phyloP scores from a whole-genome alignment of 2,113 vertebrate genomes.

The Cyprinodon variegatus region DNA sequence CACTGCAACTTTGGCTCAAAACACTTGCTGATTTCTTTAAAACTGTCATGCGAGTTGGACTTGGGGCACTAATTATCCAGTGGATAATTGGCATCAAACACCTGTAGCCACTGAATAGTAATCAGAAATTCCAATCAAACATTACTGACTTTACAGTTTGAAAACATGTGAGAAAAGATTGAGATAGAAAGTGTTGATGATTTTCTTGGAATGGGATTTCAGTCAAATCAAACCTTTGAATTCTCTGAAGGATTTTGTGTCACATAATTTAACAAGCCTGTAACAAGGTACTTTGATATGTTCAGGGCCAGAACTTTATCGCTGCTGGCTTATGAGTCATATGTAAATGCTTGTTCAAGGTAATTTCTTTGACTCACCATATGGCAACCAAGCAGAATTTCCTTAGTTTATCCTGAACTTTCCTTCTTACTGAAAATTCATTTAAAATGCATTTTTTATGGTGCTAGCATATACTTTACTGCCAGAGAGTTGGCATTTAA shows the following conservation, averaged over 20 bases:
- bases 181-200: constrained; percentile 35
- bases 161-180: constrained; percentile 30
- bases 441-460: constrained; percentile 37
- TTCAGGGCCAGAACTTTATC: constrained; percentile 12
- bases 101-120: constrained; percentile 63
- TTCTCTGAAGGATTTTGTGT: constrained; percentile 16
- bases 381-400: constrained; percentile 21
- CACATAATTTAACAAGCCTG: constrained; percentile 33
- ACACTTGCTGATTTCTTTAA: constrained; percentile 43
- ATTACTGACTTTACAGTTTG: constrained; percentile 38
- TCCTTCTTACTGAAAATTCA: constrained; percentile 19
- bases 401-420: constrained; percentile 11
- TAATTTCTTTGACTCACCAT: constrained; percentile 36
- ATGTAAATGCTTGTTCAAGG: constrained; percentile 30
- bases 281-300: constrained; percentile 35
- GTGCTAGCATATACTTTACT: constrained; percentile 37
- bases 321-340: constrained; percentile 15
- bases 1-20: constrained; percentile 37
- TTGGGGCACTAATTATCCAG: constrained; percentile 60
- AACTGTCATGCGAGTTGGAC: constrained; percentile 40
- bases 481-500: constrained; percentile 59
- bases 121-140: constrained; percentile 55
- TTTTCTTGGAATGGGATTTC: constrained; percentile 35
- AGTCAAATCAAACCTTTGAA: constrained; percentile 43
- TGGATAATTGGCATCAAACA: constrained; percentile 64